phyloP scores from a whole-genome alignment of 2,797 vertebrate species.

The Oceanodroma leucorhoa region DNA sequence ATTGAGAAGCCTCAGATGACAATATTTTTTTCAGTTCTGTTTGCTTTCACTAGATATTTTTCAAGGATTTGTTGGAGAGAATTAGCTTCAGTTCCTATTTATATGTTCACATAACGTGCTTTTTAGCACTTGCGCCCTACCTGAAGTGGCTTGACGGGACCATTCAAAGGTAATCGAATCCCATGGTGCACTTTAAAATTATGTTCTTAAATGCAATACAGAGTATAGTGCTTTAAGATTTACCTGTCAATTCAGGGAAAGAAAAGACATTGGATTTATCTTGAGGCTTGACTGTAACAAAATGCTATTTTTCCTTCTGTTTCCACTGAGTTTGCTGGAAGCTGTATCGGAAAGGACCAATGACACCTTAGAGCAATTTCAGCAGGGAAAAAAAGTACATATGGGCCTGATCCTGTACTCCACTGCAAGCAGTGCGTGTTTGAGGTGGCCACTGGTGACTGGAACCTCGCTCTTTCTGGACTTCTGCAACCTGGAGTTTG shows the following conservation, averaged over 20 bases:
- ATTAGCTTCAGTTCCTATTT: neutral
- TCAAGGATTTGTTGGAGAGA: neutral
- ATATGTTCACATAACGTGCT: neutral
- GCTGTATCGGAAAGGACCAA: neutral
- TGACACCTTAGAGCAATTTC: neutral
- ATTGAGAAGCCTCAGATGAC: neutral
- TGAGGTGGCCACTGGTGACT: neutral
- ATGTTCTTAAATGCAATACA: neutral
- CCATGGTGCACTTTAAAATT: neutral
- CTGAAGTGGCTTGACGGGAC: neutral
- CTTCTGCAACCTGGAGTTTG: neutral
- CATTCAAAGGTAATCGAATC: neutral
- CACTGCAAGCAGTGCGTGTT: neutral
- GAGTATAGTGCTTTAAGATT: neutral
- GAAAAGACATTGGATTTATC: neutral
- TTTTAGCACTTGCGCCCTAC: neutral
- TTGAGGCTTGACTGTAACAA: neutral
- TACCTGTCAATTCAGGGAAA: neutral
- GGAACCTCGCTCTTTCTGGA: neutral
- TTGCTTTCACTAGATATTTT: neutral
- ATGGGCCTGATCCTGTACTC: neutral
- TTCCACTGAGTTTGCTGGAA: neutral
- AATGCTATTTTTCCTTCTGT: neutral
- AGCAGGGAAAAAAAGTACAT: neutral
- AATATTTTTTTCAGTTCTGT: neutral